These are phyloP conservation scores for Thecocarcelia acutangulata DNA, from an alignment of 2,888 invertebrate species.

Conservation along the genomic window DNA sequence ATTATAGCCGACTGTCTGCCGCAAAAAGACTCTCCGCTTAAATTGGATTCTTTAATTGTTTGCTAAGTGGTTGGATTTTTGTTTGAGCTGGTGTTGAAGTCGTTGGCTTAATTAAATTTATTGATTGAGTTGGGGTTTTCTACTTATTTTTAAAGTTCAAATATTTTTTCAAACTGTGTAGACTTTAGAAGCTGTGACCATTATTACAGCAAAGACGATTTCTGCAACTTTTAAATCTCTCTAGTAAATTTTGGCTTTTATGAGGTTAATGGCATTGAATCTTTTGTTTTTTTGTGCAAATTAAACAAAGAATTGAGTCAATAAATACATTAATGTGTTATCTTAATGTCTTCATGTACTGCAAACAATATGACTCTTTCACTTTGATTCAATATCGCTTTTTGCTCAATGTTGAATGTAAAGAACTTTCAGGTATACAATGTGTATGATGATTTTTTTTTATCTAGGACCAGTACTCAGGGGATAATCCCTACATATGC, in stretches of 20 bases:
- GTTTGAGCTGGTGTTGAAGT: background rate
- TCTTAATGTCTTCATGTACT: too few species aligned
- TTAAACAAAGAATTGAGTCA: too few species aligned
- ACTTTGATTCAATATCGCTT: too few species aligned
- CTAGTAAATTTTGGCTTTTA: slow-evolving; percentile 1
- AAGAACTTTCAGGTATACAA: too few species aligned
- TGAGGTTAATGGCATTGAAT: slow-evolving; percentile 10
- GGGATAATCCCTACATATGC: too few species aligned
- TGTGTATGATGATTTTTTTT: too few species aligned
- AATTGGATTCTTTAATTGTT: slow-evolving; percentile 26
- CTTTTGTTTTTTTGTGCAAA: background rate
- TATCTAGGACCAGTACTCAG: too few species aligned
- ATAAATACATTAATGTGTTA: too few species aligned
- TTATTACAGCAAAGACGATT: background rate
- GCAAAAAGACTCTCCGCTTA: slow-evolving; percentile 7
- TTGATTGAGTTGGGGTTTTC: background rate
- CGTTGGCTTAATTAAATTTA: background rate
- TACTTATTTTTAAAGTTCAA: background rate
- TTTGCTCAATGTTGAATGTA: too few species aligned
- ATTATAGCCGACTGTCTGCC: slow-evolving; percentile 16
- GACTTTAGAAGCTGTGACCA: slow-evolving; percentile 11
- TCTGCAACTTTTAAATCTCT: slow-evolving; percentile 1
- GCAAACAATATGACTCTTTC: too few species aligned
- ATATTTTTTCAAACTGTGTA: background rate
- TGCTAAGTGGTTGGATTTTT: slow-evolving; percentile 1